Percentiles rank a stretch among this genome's conserved stretches.
These are phyloP conservation scores for Amphiprion clarkii DNA, from an alignment of 2,797 vertebrate species.

Conservation along the genomic window DNA sequence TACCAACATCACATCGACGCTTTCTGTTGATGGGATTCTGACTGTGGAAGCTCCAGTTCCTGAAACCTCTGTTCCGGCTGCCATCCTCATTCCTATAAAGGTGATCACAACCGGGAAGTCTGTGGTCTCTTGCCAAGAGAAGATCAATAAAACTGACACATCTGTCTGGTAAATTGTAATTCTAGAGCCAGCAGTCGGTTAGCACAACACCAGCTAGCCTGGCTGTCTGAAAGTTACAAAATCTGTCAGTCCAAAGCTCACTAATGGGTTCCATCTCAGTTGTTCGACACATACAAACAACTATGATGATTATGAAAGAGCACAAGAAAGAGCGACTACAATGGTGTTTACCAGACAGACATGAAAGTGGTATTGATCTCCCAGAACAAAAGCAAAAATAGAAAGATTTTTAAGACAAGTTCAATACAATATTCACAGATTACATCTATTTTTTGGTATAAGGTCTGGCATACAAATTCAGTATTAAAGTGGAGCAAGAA, in stretches of 20 bases:
- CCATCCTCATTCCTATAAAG: constrained; percentile 81
- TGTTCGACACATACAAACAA: not conserved
- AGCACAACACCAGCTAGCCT: not conserved
- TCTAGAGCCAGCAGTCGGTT: not conserved
- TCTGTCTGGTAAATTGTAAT: not conserved
- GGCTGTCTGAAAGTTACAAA: not conserved
- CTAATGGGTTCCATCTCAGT: not conserved
- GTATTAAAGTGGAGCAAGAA: not conserved
- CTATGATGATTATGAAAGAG: too few relatives aligned
- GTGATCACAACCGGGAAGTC: constrained; percentile 42
- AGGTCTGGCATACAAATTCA: not conserved
- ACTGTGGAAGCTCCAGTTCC: constrained; percentile 80
- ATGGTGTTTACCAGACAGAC: too few relatives aligned
- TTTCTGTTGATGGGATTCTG: constrained; percentile 83
- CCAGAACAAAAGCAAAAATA: too few relatives aligned
- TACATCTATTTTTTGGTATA: not conserved
- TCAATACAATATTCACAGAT: constrained; percentile 13
- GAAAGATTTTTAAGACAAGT: not conserved
- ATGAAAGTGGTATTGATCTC: too few relatives aligned
- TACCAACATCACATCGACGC: constrained; percentile 67
- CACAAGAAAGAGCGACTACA: too few relatives aligned
- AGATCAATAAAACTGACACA: not conserved
- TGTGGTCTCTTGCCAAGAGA: not conserved
- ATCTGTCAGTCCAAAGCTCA: not conserved
- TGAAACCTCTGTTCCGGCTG: constrained; percentile 50